phyloP scores from a whole-genome alignment of 2,888 invertebrate genomes.

The Lymantria dispar region DNA sequence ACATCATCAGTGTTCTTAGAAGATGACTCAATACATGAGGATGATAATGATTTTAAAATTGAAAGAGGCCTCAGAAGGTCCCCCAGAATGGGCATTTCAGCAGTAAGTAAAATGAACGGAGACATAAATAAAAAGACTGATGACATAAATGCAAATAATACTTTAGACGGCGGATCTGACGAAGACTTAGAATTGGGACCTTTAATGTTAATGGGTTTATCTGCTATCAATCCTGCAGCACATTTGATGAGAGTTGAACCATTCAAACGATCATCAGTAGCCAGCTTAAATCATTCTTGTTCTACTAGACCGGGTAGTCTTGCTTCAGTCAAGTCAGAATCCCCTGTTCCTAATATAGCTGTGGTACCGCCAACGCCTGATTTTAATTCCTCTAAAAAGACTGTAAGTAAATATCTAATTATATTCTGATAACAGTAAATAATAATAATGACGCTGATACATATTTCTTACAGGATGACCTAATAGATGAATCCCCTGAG shows the following conservation, averaged over 20 bases:
- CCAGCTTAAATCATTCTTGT: conserved; percentile 51
- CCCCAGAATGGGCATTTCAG: conserved; percentile 74
- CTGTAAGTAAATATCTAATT: conserved; percentile 55
- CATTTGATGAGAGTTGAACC: conserved; percentile 84
- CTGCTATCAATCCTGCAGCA: conserved; percentile 84
- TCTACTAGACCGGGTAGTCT: conserved; percentile 73
- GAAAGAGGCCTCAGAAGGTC: conserved; percentile 70
- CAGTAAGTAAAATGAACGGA: conserved; percentile 76
- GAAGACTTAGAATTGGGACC: conserved; percentile 85
- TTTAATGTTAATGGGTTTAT: conserved; percentile 85
- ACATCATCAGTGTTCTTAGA: conserved; percentile 75
- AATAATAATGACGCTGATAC: conserved; percentile 2
- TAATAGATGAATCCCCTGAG: conserved; percentile 86
- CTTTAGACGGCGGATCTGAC: conserved; percentile 65
- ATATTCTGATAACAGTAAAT: conserved; percentile 1
- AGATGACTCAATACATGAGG: conserved; percentile 68
- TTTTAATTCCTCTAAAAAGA: conserved; percentile 67
- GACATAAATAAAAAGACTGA: conserved; percentile 74
- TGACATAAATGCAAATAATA: conserved; percentile 61
- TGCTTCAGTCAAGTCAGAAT: conserved; percentile 63
- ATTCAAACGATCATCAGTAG: conserved; percentile 61
- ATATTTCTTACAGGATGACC: conserved; percentile 62
- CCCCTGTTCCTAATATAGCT: conserved; percentile 86
- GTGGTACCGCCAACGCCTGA: conserved; percentile 90
- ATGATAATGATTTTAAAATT: conserved; percentile 67